Base-by-base conservation (phyloP, 2,888 invertebrate genomes). In the Heterodera filipjevi region DNA sequence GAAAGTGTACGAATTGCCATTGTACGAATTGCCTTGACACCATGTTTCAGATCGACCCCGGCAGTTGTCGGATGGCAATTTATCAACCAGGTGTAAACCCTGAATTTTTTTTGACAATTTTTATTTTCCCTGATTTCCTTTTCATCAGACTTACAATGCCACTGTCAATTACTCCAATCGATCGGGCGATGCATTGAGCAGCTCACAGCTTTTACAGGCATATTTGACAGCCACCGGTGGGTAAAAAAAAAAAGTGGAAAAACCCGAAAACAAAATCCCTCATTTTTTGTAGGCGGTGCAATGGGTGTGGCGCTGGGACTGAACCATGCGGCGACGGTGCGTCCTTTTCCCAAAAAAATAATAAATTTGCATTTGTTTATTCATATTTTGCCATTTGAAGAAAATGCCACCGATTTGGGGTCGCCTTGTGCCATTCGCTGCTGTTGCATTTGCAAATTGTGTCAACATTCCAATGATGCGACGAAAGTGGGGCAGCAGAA, bases 401-500 rank as follows among this genome's bases (percentile, higher is more conserved):
- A 92, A 91, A 84, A 92, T 93, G 88, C 94, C 94, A 74, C 93
- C 94, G 1, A 89, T 95, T 79, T 92, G 93, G 84, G 95, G 94
- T 3, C 92, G 98, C 35, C 92, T 96, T 89, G 98, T 99, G 32
- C 99, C 99, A 0, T 94, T 98, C 89, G 94, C 93, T 49, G 98
- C 98, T 0, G 97, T 99, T 0, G 94, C 95, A 73, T 94, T 95
- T 64, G 97, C 99, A 71, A 99, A 99, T 91, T 95, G 95, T 89
- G 94, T 99, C 89, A 99, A 99, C 91, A 96, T 99, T 89, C 99
- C 99, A 12, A 93, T 96, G 92, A 99, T 99, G 98, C 93, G 99
- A 89, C 59, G 75, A 76, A 89, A 90, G 71, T 90, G 89, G 79
- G 35, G 5, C 16, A 76, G 12, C 16, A 49, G 8, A 30, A 32